Percentiles rank a stretch among this genome's conserved stretches.
Conservation (phyloP, 1,140 invertebrate genomes). For the Vanessa tameamea region DNA sequence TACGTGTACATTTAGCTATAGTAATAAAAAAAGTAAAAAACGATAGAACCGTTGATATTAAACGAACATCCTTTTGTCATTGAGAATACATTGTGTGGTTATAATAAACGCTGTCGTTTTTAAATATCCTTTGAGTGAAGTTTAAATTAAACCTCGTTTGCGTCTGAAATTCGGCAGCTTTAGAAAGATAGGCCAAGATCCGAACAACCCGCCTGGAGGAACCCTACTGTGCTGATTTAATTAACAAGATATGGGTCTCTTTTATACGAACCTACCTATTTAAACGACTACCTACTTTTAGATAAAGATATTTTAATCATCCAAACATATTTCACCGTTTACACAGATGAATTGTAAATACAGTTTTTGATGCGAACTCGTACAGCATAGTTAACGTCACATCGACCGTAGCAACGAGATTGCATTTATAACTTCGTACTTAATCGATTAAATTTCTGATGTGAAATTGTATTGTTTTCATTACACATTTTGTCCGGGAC, state of each 20-base stretch:
- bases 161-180: slow-evolving; percentile 70
- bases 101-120: slow-evolving; percentile 56
- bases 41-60: neutral
- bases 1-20: no score
- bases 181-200: slow-evolving; percentile 63
- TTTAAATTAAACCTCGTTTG: slow-evolving; percentile 72
- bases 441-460: slow-evolving; percentile 74
- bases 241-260: slow-evolving; percentile 78
- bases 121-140: slow-evolving; percentile 60
- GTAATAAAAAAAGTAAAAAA: neutral
- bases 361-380: slow-evolving; percentile 30
- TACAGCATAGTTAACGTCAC: slow-evolving; percentile 28
- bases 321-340: slow-evolving; percentile 19
- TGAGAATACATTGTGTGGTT: slow-evolving; percentile 46
- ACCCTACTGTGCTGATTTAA: slow-evolving; percentile 76
- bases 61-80: slow-evolving; percentile 35
- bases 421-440: slow-evolving; percentile 61
- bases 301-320: slow-evolving; percentile 49
- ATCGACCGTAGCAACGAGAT: slow-evolving; percentile 49
- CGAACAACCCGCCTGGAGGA: slow-evolving; percentile 57
- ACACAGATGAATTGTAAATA: slow-evolving; percentile 8
- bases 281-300: slow-evolving; percentile 57
- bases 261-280: slow-evolving; percentile 66
- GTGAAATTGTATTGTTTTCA: slow-evolving; percentile 76
- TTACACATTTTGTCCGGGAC: slow-evolving; percentile 74